These are phyloP conservation scores for Antheraea assamensis DNA, from an alignment of 2,888 invertebrate genomes.

Conservation along the genomic window DNA sequence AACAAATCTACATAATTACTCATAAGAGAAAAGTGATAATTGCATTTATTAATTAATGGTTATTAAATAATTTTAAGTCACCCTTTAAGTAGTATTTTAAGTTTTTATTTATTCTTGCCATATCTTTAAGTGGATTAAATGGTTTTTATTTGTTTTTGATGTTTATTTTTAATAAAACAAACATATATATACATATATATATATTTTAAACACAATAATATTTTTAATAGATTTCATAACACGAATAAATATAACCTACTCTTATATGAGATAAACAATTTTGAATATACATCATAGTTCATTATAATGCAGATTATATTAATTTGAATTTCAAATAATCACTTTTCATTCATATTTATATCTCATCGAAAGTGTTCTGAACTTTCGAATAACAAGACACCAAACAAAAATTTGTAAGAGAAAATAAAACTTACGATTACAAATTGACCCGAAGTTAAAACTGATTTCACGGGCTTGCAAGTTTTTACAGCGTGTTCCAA, in stretches of 20 bases:
- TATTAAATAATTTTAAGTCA: constrained; percentile 26
- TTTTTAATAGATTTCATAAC: background rate
- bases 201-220: background rate
- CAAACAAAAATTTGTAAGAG: background rate
- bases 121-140: constrained; percentile 55
- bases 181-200: background rate
- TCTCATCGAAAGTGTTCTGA: background rate
- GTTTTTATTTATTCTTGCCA: constrained; percentile 66
- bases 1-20: constrained; percentile 33
- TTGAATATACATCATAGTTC: background rate
- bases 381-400: background rate
- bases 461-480: background rate
- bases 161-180: constrained; percentile 19
- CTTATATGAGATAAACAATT: background rate
- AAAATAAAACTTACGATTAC: background rate
- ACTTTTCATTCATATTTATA: background rate
- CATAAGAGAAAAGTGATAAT: constrained; percentile 22
- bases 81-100: constrained; percentile 29
- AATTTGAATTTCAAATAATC: background rate
- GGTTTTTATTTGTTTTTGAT: constrained; percentile 33
- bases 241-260: background rate
- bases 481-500: background rate
- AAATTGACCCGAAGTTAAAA: background rate
- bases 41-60: constrained; percentile 38
- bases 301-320: background rate